A percentile compares a stretch with the other conserved stretches of the same genome.
phyloP scores from a whole-genome alignment of 2,113 vertebrate genomes.

The Scomber scombrus region DNA sequence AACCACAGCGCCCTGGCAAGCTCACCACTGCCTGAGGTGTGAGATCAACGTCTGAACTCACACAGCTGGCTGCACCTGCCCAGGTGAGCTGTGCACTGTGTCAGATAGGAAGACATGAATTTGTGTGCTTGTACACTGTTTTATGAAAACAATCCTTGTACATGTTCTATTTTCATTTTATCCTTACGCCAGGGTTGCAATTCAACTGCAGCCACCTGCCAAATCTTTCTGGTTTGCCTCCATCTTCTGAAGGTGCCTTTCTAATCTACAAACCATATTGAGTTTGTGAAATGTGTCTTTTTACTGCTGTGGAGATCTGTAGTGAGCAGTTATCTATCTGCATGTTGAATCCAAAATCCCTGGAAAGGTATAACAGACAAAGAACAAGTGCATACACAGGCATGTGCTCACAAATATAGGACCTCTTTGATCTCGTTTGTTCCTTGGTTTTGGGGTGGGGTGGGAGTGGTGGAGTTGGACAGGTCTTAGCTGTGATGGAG shows the following conservation, averaged over 20 bases:
- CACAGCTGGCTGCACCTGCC: constrained; percentile 45
- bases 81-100: constrained; percentile 23
- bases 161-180: background rate
- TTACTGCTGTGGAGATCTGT: background rate
- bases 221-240: background rate
- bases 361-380: constrained; percentile 3
- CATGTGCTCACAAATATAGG: constrained; percentile 43
- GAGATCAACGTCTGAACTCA: constrained; percentile 24
- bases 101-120: constrained; percentile 2
- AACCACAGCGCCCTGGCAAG: constrained; percentile 39
- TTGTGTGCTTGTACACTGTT: background rate
- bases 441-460: constrained; percentile 39
- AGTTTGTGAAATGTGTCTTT: background rate
- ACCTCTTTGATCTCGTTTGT: constrained; percentile 62
- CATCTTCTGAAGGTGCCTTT: background rate
- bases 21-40: constrained; percentile 25
- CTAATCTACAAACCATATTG: background rate
- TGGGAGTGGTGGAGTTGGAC: constrained; percentile 48
- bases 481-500: constrained; percentile 59
- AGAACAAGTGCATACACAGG: constrained; percentile 40
- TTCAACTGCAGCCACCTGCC: background rate
- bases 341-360: constrained; percentile 10
- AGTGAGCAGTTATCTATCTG: constrained; percentile 10
- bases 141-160: background rate
- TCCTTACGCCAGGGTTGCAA: background rate